Conservation (phyloP, 2,888 invertebrate species). For the Anorthoa munda region DNA sequence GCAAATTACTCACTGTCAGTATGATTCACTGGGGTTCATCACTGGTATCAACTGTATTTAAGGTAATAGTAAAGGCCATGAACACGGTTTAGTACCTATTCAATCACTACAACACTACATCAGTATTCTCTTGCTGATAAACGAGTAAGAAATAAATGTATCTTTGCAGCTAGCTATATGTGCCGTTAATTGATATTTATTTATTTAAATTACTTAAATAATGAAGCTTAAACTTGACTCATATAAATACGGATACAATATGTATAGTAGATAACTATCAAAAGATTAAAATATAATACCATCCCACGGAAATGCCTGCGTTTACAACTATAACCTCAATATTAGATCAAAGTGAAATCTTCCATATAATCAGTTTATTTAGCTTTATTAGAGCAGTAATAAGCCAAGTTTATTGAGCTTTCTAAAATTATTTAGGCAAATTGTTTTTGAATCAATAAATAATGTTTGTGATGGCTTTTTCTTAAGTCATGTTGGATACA, state of each 20-base stretch:
- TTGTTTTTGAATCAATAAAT: constrained; percentile 28
- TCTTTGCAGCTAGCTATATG: neutral
- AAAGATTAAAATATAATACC: constrained; percentile 24
- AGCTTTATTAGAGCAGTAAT: constrained; percentile 29
- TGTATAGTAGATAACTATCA: neutral
- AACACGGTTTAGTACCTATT: too few relatives aligned
- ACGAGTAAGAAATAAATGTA: neutral
- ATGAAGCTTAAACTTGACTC: constrained; percentile 3
- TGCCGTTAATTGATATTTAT: neutral
- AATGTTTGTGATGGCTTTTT: neutral
- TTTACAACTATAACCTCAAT: constrained; percentile 53
- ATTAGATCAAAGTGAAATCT: constrained; percentile 44
- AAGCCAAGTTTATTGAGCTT: constrained; percentile 44
- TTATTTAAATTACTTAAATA: neutral
- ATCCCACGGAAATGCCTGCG: constrained; percentile 49
- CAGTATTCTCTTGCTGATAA: too few relatives aligned
- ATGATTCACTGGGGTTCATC: too few relatives aligned
- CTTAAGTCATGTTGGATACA: neutral
- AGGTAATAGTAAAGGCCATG: too few relatives aligned
- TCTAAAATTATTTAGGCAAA: constrained; percentile 35
- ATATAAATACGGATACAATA: constrained; percentile 5
- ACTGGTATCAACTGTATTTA: too few relatives aligned
- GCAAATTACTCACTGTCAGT: too few relatives aligned
- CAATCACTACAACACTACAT: too few relatives aligned
- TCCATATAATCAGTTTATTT: constrained; percentile 47